Conservation (phyloP, 2,797 vertebrate species). For the Leptoclinus maculatus region DNA sequence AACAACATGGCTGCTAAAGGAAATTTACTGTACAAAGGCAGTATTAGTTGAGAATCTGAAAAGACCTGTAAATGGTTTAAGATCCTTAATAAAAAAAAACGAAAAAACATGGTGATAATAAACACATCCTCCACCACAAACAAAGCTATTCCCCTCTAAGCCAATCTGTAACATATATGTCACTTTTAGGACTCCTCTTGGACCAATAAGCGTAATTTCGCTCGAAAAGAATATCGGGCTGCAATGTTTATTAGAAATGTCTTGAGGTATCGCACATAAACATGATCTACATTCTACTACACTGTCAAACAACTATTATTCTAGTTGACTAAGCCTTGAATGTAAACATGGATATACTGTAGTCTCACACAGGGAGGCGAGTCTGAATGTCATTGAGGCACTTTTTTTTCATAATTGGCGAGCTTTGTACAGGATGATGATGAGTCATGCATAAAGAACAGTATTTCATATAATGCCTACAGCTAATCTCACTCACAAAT, state of each 20-base stretch:
- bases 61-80: background rate
- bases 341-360: background rate
- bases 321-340: background rate
- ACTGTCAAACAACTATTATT: background rate
- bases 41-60: background rate
- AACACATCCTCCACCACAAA: slow-evolving; percentile 7
- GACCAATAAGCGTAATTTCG: slow-evolving; percentile 30
- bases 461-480: background rate
- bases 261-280: slow-evolving; percentile 5
- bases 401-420: background rate
- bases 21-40: background rate
- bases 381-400: background rate
- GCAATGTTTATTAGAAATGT: slow-evolving; percentile 9
- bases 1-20: background rate
- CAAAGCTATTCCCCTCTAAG: slow-evolving; percentile 30
- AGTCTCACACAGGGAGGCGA: background rate
- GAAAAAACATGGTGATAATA: background rate
- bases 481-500: background rate
- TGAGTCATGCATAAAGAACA: background rate
- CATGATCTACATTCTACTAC: background rate
- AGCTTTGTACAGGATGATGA: background rate
- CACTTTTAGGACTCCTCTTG: slow-evolving; percentile 16
- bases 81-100: background rate
- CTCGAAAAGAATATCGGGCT: background rate
- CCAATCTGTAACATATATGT: slow-evolving; percentile 25